A percentile compares a stretch with the other conserved stretches of the same genome.
Conservation (phyloP, 1,140 invertebrate genomes). For the Drosophila willistoni region DNA sequence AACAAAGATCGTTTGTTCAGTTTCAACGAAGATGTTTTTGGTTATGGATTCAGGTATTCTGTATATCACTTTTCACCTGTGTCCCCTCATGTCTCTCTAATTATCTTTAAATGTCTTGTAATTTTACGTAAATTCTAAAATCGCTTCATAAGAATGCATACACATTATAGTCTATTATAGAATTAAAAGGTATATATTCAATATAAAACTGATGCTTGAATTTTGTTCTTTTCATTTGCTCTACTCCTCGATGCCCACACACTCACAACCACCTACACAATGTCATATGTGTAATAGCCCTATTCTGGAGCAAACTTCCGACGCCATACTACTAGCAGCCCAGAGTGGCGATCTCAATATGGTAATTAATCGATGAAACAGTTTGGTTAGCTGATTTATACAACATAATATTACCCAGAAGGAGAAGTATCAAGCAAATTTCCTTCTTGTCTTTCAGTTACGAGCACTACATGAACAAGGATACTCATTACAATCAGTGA, state of each 20-base stretch:
- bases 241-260: conserved; percentile 60
- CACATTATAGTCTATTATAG: neutral
- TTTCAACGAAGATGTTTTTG: conserved; percentile 87
- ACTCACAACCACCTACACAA: conserved; percentile 28
- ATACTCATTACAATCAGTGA: conserved; percentile 93
- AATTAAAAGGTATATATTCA: conserved; percentile 62
- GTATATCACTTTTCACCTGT: conserved; percentile 42
- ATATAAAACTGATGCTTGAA: conserved; percentile 70
- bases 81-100: conserved; percentile 26
- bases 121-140: neutral
- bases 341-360: conserved; percentile 89
- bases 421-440: neutral
- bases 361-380: conserved; percentile 81
- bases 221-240: conserved; percentile 54
- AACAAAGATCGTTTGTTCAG: conserved; percentile 90
- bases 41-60: conserved; percentile 88
- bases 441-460: conserved; percentile 84
- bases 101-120: conserved; percentile 17
- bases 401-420: neutral
- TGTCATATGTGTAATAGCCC: conserved; percentile 81
- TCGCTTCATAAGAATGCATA: neutral
- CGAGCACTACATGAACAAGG: conserved; percentile 92
- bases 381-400: no score
- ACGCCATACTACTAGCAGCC: conserved; percentile 91
- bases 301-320: conserved; percentile 90